Percentiles rank a stretch among this genome's conserved stretches.
phyloP scores from a whole-genome alignment of 1,140 invertebrate genomes.

The Propsilocerus akamusi region DNA sequence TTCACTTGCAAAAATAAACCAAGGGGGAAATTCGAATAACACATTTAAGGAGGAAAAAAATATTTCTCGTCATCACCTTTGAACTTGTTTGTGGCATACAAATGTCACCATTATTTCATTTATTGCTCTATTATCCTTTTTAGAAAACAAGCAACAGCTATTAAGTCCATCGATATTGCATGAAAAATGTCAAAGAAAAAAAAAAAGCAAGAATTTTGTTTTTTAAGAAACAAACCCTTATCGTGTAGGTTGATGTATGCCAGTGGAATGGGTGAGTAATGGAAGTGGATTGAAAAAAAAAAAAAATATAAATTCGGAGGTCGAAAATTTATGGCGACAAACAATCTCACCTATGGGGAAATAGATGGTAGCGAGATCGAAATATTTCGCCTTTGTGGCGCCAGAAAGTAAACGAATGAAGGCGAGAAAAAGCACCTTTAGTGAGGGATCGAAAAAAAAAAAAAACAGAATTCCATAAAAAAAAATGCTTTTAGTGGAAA shows the following conservation, averaged over 20 bases:
- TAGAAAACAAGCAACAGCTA: conserved; percentile 1
- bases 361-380: no score
- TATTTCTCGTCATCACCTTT: no score
- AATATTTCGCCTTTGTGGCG: background rate
- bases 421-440: background rate
- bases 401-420: background rate
- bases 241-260: background rate
- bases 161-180: conserved; percentile 1
- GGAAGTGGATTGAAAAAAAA: background rate
- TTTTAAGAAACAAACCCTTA: background rate
- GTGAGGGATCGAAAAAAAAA: background rate
- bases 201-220: no score
- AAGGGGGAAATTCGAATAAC: no score
- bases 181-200: background rate
- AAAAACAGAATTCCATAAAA: background rate
- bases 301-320: background rate
- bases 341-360: background rate
- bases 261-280: background rate
- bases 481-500: conserved; percentile 3
- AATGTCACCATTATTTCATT: no score
- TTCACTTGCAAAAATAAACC: no score
- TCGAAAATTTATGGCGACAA: conserved; percentile 4
- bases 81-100: no score
- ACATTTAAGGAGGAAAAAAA: no score
- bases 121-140: no score